Evolutionary conservation across 2,888 invertebrate genomes (phyloP).

Genomic region (Polydrusus pterygomalis): DNA sequence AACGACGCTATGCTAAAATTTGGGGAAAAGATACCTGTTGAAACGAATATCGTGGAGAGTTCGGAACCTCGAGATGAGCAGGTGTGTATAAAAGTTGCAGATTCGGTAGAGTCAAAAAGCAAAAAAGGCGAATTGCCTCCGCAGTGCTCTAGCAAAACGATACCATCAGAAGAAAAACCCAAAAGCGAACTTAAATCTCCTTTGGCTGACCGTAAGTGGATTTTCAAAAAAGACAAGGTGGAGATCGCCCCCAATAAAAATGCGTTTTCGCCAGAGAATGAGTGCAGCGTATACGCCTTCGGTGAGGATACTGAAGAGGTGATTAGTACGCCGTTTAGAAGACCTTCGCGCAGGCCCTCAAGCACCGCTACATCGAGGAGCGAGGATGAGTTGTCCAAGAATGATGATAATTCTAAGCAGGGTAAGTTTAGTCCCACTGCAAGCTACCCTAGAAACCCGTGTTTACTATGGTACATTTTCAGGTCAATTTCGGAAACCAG

Average conservation of each 20-base stretch:
- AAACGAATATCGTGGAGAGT: constrained; percentile 50
- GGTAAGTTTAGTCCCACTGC: constrained; percentile 40
- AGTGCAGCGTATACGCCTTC: constrained; percentile 83
- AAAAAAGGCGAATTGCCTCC: neutral
- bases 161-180: constrained; percentile 33
- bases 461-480: constrained; percentile 35
- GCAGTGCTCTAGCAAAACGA: constrained; percentile 22
- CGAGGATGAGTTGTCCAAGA: constrained; percentile 70
- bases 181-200: constrained; percentile 54
- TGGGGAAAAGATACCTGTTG: constrained; percentile 67
- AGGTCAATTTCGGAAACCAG: constrained; percentile 66
- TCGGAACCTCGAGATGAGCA: constrained; percentile 33
- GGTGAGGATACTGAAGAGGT: constrained; percentile 79
- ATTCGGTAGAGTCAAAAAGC: constrained; percentile 24
- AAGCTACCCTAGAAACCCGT: neutral
- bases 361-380: constrained; percentile 72
- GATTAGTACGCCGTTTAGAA: constrained; percentile 76
- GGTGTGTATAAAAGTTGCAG: constrained; percentile 14
- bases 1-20: constrained; percentile 69
- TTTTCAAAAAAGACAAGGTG: constrained; percentile 76
- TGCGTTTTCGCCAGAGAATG: constrained; percentile 81
- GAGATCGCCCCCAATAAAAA: constrained; percentile 72
- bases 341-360: constrained; percentile 73
- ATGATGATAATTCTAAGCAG: constrained; percentile 63
- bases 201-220: constrained; percentile 73